Evolutionary conservation across 2,888 invertebrate species (phyloP).

Genomic region (Lottia gigantea): DNA sequence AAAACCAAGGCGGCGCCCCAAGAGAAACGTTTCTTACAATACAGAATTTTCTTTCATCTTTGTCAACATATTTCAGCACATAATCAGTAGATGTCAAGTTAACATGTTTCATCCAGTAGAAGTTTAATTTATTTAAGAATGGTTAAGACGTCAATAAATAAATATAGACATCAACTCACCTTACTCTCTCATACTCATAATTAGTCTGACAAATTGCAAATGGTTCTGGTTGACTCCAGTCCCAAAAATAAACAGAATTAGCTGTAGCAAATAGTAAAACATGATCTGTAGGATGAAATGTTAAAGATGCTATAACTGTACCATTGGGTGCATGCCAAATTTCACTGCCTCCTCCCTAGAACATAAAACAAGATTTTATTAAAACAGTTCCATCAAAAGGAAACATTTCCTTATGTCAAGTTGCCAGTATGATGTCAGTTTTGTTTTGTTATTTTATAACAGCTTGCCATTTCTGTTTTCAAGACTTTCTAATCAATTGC

Average conservation of each 20-base stretch:
- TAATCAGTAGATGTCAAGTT: too few relatives aligned
- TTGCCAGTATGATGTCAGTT: too few relatives aligned
- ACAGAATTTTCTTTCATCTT: neutral
- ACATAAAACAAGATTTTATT: conserved; percentile 26
- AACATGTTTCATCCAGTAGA: too few relatives aligned
- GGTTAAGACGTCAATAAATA: too few relatives aligned
- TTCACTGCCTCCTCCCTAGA: conserved; percentile 83
- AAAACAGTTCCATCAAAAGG: neutral
- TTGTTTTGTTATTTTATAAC: too few relatives aligned
- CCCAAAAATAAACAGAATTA: conserved; percentile 89
- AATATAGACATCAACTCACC: conserved; percentile 70
- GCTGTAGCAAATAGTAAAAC: conserved; percentile 86
- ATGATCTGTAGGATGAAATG: conserved; percentile 86
- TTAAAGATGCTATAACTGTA: conserved; percentile 84
- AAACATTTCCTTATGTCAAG: neutral
- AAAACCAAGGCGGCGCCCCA: too few relatives aligned
- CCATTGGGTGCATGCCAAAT: conserved; percentile 80
- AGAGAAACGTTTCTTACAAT: neutral
- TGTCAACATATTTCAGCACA: too few relatives aligned
- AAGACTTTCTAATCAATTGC: neutral
- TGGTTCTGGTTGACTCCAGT: conserved; percentile 82
- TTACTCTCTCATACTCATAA: conserved; percentile 83
- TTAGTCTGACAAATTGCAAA: conserved; percentile 81
- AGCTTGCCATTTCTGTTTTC: neutral
- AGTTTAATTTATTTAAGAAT: too few relatives aligned